Evolutionary conservation across 2,888 invertebrate species (phyloP).

Genomic region (Drosophila emarginata): DNA sequence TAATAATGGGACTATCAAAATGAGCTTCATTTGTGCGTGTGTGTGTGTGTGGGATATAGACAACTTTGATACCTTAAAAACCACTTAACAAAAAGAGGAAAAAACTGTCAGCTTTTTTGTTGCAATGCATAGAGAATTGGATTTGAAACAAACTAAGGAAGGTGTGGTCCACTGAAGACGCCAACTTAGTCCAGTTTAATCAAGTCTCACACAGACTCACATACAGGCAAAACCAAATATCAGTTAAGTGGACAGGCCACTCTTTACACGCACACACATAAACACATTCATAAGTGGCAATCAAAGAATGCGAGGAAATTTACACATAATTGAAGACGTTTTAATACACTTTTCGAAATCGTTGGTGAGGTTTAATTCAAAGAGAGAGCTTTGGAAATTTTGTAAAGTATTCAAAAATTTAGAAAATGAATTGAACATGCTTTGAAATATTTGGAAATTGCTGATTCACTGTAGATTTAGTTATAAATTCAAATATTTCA

Average conservation of each 20-base stretch:
- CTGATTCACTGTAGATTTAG: too few species aligned
- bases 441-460: background rate
- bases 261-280: slow-evolving; percentile 51
- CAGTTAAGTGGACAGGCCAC: slow-evolving; percentile 62
- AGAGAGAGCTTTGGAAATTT: too few species aligned
- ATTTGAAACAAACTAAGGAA: slow-evolving; percentile 23
- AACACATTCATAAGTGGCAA: slow-evolving; percentile 28
- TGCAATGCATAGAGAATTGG: slow-evolving; percentile 14
- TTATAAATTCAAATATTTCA: background rate
- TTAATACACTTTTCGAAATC: slow-evolving; percentile 6
- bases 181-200: slow-evolving; percentile 66
- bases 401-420: too few species aligned
- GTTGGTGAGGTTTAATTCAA: too few species aligned
- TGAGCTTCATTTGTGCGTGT: slow-evolving; percentile 12
- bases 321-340: slow-evolving; percentile 8
- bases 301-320: slow-evolving; percentile 6
- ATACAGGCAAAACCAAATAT: slow-evolving; percentile 25
- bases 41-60: slow-evolving; percentile 34
- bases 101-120: slow-evolving; percentile 32
- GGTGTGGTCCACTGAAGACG: slow-evolving; percentile 39
- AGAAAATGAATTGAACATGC: too few species aligned
- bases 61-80: slow-evolving; percentile 48
- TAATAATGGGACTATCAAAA: slow-evolving; percentile 13
- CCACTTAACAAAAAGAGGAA: slow-evolving; percentile 51
- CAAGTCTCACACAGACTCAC: slow-evolving; percentile 22